These are phyloP conservation scores for Pollenia amentaria DNA, from an alignment of 2,888 invertebrate species.

Conservation along the genomic window DNA sequence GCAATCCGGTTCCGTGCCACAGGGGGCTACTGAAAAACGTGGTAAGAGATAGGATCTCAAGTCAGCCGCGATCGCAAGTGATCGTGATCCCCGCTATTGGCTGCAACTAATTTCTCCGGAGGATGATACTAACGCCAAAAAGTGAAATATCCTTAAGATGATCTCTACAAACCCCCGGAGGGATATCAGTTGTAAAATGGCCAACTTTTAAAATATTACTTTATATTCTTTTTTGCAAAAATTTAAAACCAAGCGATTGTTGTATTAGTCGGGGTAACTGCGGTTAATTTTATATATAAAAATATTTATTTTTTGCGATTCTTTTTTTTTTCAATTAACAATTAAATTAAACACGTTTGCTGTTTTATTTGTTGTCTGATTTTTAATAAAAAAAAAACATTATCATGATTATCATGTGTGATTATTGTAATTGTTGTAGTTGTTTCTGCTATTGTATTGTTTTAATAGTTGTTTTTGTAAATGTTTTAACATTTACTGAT, in stretches of 20 bases:
- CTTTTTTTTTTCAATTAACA: not conserved
- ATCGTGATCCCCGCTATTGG: too few relatives aligned
- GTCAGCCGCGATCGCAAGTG: too few relatives aligned
- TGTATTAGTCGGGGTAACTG: not conserved
- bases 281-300: conserved; percentile 29
- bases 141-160: too few relatives aligned
- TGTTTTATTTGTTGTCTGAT: conserved; percentile 19
- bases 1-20: too few relatives aligned
- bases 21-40: too few relatives aligned
- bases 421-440: not conserved
- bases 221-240: not conserved
- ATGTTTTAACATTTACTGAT: conserved; percentile 50
- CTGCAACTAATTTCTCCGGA: too few relatives aligned
- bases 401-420: conserved; percentile 51
- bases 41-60: too few relatives aligned
- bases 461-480: conserved; percentile 23
- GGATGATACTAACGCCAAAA: too few relatives aligned
- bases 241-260: not conserved
- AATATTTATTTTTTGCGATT: not conserved
- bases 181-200: not conserved
- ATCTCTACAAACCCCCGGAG: too few relatives aligned
- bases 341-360: conserved; percentile 44
- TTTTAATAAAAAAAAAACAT: conserved; percentile 41
- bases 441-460: not conserved
- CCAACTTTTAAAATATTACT: not conserved